A percentile compares a stretch with the other conserved stretches of the same genome.
phyloP scores from a whole-genome alignment of 2,113 vertebrate species.

The rat (Rattus norvegicus) region DNA sequence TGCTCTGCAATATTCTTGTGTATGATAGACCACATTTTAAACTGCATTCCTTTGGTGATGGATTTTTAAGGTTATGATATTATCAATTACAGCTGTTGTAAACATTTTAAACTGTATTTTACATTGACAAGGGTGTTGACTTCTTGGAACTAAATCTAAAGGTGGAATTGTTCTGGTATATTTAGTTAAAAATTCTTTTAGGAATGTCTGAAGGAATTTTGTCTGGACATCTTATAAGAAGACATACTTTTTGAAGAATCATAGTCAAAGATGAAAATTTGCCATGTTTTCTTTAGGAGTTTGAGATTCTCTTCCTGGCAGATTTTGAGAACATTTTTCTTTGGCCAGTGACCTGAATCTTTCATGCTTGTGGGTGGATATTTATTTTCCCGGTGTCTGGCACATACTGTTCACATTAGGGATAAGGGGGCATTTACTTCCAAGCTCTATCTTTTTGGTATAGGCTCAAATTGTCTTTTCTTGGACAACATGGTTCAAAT shows the following conservation, averaged over 20 bases:
- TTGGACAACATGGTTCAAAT: slow-evolving; percentile 23
- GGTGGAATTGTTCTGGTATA: neutral
- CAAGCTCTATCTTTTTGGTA: slow-evolving; percentile 47
- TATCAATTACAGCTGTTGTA: slow-evolving; percentile 13
- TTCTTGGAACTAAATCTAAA: slow-evolving; percentile 37
- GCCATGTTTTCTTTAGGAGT: slow-evolving; percentile 49
- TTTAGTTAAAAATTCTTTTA: slow-evolving; percentile 40
- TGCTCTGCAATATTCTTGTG: neutral
- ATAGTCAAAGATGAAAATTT: slow-evolving; percentile 31
- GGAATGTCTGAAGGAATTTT: slow-evolving; percentile 43
- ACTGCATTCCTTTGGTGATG: slow-evolving; percentile 22
- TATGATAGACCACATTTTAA: neutral
- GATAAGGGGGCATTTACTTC: slow-evolving; percentile 53
- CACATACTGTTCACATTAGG: neutral
- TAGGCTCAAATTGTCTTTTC: slow-evolving; percentile 52
- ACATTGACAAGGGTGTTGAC: neutral
- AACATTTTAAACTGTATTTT: slow-evolving; percentile 39
- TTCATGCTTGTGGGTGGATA: slow-evolving; percentile 58
- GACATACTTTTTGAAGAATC: slow-evolving; percentile 35
- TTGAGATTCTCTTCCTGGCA: slow-evolving; percentile 30
- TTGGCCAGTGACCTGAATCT: slow-evolving; percentile 17
- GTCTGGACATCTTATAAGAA: slow-evolving; percentile 16
- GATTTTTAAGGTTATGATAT: slow-evolving; percentile 31
- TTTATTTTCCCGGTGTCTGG: slow-evolving; percentile 64
- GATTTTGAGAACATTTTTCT: slow-evolving; percentile 47